Conservation (phyloP, 2,888 invertebrate species). For the Reticulitermes lucifugus region DNA sequence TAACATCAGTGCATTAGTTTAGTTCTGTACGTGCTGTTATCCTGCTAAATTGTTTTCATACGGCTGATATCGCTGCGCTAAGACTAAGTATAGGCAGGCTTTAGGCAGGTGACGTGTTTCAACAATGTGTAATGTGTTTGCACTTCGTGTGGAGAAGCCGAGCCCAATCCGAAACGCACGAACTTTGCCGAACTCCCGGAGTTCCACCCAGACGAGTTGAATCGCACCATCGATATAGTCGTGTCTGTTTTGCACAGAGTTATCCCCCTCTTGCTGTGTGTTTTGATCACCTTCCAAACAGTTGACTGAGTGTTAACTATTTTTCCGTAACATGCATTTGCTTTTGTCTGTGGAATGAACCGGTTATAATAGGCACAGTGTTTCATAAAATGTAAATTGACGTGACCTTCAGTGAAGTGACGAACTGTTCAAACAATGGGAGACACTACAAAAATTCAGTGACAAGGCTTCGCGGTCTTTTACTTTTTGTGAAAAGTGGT, state of each 20-base stretch:
- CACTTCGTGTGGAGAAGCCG: neutral
- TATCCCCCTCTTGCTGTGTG: too few species aligned
- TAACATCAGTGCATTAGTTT: neutral
- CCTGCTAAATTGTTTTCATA: neutral
- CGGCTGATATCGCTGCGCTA: neutral
- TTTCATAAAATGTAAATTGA: too few species aligned
- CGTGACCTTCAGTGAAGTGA: neutral
- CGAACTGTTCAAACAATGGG: neutral
- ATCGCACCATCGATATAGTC: neutral
- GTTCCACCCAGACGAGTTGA: constrained; percentile 5
- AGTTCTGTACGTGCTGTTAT: neutral
- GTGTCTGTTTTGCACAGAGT: neutral
- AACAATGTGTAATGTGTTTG: neutral
- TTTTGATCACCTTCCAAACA: too few species aligned
- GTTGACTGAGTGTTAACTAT: too few species aligned
- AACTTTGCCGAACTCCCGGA: neutral
- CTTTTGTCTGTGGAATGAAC: too few species aligned
- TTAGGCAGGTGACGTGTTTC: neutral
- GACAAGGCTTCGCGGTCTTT: neutral
- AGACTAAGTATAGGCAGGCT: neutral
- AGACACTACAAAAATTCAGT: neutral
- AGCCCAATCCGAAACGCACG: neutral
- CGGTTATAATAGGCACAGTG: too few species aligned
- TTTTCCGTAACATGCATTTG: too few species aligned
- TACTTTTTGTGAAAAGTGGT: constrained; percentile 8